These are phyloP conservation scores for Pluvialis apricaria DNA, from an alignment of 2,113 vertebrate genomes.

Conservation along the genomic window DNA sequence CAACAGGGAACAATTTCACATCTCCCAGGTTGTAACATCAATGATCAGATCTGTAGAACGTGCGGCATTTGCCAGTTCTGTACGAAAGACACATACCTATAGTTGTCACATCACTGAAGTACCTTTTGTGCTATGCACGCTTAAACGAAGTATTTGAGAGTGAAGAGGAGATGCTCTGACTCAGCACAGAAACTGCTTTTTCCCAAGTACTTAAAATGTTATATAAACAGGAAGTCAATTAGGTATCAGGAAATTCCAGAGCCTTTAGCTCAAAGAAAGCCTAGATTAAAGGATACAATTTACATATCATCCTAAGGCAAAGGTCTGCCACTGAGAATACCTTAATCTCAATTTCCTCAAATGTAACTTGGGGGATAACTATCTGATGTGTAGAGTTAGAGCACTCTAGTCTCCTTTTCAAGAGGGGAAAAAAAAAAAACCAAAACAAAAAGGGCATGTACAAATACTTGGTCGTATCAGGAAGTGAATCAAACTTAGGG, in stretches of 20 bases:
- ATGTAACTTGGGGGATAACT: not conserved
- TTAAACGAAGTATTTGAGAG: not conserved
- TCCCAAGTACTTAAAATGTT: conserved; percentile 56
- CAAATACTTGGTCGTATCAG: not conserved
- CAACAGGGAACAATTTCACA: not conserved
- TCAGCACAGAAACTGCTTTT: conserved; percentile 63
- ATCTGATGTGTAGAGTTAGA: not conserved
- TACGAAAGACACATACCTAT: not conserved
- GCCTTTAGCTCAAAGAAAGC: conserved; percentile 49
- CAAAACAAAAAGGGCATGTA: not conserved
- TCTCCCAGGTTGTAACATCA: not conserved
- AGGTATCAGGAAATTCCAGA: conserved; percentile 67
- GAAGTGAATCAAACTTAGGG: not conserved
- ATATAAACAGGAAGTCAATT: conserved; percentile 67
- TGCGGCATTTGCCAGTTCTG: not conserved
- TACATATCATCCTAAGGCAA: conserved; percentile 43
- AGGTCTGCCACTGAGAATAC: conserved; percentile 27
- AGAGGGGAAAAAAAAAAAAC: not conserved
- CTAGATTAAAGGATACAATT: conserved; percentile 36
- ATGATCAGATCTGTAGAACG: not conserved
- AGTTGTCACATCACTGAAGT: not conserved
- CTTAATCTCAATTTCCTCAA: conserved; percentile 8
- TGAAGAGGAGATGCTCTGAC: conserved; percentile 45
- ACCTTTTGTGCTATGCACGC: not conserved
- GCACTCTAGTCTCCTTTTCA: not conserved